phyloP scores from a whole-genome alignment of 2,797 vertebrate species.

The Aphelocoma californica region DNA sequence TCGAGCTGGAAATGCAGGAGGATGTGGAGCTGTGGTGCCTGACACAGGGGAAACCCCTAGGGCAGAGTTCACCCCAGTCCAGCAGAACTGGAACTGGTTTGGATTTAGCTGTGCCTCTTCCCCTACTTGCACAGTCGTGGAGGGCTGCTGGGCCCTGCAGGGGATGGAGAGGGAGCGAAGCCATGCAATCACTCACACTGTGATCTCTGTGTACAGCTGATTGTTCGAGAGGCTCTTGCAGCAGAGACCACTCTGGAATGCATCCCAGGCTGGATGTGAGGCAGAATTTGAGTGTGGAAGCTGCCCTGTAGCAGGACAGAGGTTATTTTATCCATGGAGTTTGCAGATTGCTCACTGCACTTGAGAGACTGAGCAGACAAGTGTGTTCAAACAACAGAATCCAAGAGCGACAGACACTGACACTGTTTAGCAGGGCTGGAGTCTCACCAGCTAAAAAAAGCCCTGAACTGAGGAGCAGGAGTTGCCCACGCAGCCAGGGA shows the following conservation, averaged over 20 bases:
- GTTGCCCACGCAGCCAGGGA: accelerated
- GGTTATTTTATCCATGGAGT: neutral
- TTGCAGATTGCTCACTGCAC: neutral
- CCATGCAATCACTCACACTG: neutral
- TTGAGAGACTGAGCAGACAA: neutral
- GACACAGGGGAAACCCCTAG: neutral
- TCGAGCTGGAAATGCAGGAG: accelerated
- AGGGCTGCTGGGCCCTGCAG: neutral
- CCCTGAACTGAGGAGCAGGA: neutral
- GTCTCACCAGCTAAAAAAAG: neutral
- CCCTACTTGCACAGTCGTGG: accelerated
- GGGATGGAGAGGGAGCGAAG: neutral
- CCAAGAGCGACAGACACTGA: accelerated
- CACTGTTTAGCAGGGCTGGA: neutral
- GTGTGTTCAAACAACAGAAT: no score
- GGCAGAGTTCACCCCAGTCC: neutral
- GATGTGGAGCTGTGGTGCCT: neutral
- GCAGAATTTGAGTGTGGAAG: neutral
- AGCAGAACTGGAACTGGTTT: neutral
- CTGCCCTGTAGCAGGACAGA: neutral
- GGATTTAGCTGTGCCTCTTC: neutral
- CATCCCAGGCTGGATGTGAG: neutral
- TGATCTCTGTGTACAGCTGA: accelerated
- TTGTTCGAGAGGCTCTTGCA: neutral
- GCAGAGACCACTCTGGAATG: neutral